phyloP scores from a whole-genome alignment of 1,140 invertebrate genomes.

The Pectinophora gossypiella region DNA sequence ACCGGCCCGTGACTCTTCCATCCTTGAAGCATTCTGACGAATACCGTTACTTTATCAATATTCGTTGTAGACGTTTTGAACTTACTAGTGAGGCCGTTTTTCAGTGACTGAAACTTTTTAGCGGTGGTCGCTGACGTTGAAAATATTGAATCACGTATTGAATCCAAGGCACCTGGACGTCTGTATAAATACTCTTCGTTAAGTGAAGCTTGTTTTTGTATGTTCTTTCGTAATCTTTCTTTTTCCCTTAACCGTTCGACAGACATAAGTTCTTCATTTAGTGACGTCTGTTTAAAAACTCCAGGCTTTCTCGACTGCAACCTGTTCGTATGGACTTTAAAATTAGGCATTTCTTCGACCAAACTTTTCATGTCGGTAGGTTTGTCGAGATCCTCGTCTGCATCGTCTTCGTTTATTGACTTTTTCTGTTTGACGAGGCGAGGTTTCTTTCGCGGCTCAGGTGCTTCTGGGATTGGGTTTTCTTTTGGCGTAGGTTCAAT shows the following conservation, averaged over 20 bases:
- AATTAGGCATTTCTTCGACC: constrained; percentile 78
- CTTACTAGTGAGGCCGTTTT: constrained; percentile 87
- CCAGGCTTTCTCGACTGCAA: constrained; percentile 74
- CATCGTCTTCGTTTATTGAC: constrained; percentile 83
- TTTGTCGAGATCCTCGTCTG: constrained; percentile 79
- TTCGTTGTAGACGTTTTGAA: constrained; percentile 87
- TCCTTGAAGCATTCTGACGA: constrained; percentile 85
- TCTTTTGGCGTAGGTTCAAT: constrained; percentile 38
- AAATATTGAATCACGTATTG: constrained; percentile 83
- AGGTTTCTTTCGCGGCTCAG: constrained; percentile 74
- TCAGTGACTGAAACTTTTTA: constrained; percentile 88
- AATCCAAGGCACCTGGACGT: constrained; percentile 80
- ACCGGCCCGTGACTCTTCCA: constrained; percentile 79
- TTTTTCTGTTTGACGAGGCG: constrained; percentile 88
- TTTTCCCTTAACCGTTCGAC: constrained; percentile 88
- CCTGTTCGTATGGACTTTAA: constrained; percentile 71
- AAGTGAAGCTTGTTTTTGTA: constrained; percentile 91
- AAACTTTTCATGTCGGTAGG: constrained; percentile 80
- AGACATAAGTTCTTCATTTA: constrained; percentile 93
- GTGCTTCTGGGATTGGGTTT: constrained; percentile 31
- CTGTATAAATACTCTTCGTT: constrained; percentile 91
- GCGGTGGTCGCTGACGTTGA: constrained; percentile 82
- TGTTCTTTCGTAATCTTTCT: constrained; percentile 88
- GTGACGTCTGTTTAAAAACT: constrained; percentile 89
- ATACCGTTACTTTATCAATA: constrained; percentile 87